Base-by-base conservation (phyloP, 2,797 vertebrate species). In the Danio tinwini region DNA sequence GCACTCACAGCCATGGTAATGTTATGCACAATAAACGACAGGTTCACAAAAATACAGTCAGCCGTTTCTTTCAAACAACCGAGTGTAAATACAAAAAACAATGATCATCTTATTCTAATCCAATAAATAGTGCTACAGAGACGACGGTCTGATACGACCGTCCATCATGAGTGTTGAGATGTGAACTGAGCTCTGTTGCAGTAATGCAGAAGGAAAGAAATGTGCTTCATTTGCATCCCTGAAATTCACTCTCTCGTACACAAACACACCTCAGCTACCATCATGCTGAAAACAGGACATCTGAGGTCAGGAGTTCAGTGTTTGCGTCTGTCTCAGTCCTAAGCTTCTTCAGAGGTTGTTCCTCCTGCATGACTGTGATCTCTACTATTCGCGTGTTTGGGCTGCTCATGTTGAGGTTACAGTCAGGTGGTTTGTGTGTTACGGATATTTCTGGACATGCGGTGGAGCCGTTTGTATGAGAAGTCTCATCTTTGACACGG, bases 381-480 rank as follows among this genome's bases (percentile, higher is more conserved):
- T 62, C 71, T 6, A 81, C 67, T 1, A 75, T 8, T 13, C 75
- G 64, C 56, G 52, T 17, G 75, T 55, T 76, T 2, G 63, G 64
- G 58, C 84, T 78, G 81, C 73, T 77, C 63, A 50, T 5, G 5
- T 50, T 58, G 5, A 67, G 55, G 21, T 75, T 58, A 45, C 61
- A 58, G 52, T 29, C 62, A 13, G 76, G 39, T n/a, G 37, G 69
- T 9, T 45, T 45, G 49, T 68, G 67, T 59, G 39, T 11, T 45
- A 52, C 21, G 29, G 63, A 65, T 50, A 59, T 80, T 81, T 90
- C 93, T 82, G 90, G 91, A 82, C 47, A 81, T 45, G 84, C 91
- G 4, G 90, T 89, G 2, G 96, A 94, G 62, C 96, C 96, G 1
- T 97, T 98, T 68, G 92, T 74, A 55, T 95, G 96, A 0, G 78